Percentiles rank a stretch among this genome's conserved stretches.
phyloP scores from a whole-genome alignment of 2,113 vertebrate genomes.

The Arothron firmamentum region DNA sequence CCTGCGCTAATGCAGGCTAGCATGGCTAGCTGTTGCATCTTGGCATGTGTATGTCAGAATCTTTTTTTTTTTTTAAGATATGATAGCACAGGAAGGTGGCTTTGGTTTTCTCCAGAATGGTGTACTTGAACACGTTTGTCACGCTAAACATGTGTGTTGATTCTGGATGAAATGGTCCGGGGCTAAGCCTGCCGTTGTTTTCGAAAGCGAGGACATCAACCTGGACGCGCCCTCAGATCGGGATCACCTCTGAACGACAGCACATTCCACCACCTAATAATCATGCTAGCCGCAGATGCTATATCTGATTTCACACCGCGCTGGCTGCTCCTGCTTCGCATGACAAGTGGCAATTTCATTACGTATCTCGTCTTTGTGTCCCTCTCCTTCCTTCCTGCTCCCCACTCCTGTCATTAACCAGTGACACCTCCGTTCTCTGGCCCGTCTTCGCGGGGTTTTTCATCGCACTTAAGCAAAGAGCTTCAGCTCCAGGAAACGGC shows the following conservation, averaged over 20 bases:
- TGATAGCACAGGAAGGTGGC: no score
- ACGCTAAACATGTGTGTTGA: no score
- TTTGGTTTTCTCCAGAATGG: no score
- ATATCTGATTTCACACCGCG: conserved; percentile 42
- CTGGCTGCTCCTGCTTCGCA: conserved; percentile 43
- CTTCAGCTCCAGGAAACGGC: conserved; percentile 35
- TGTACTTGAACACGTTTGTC: no score
- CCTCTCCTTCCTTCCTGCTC: conserved; percentile 16
- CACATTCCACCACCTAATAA: not conserved
- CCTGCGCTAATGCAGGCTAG: no score
- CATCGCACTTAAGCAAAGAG: conserved; percentile 53
- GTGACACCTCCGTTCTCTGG: conserved; percentile 59
- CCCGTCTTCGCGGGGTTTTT: conserved; percentile 46
- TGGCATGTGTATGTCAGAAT: no score
- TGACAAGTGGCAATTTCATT: conserved; percentile 46
- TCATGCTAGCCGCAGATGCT: conserved; percentile 14
- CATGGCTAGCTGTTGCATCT: no score
- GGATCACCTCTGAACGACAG: not conserved
- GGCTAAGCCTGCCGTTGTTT: no score
- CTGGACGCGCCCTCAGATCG: not conserved
- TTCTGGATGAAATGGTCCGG: no score
- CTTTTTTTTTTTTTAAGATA: no score
- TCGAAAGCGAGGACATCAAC: no score
- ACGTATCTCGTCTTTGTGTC: conserved; percentile 16
- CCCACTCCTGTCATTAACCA: conserved; percentile 59